These are phyloP conservation scores for Phortica magna DNA, from an alignment of 2,888 invertebrate species.

Conservation along the genomic window DNA sequence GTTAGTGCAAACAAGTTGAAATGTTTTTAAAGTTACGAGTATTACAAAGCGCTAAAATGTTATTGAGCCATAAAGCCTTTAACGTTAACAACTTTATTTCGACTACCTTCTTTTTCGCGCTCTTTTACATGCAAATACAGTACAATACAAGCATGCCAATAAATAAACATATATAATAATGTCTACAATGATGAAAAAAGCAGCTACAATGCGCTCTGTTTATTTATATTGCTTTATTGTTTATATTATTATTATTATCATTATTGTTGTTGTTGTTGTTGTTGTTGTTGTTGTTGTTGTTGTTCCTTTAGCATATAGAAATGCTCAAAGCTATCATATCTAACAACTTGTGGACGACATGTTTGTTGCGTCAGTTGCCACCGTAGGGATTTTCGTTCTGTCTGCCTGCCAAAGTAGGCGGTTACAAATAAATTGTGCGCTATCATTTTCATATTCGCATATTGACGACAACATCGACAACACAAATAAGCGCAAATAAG, in stretches of 20 bases:
- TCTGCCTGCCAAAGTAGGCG: too few species aligned
- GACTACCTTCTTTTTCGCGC: background rate
- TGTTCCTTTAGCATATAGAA: too few species aligned
- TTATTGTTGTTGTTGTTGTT: too few species aligned
- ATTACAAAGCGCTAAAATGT: slow-evolving; percentile 12
- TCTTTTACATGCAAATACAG: background rate
- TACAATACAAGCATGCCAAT: slow-evolving; percentile 2
- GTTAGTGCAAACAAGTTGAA: slow-evolving; percentile 6
- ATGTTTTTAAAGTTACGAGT: slow-evolving; percentile 11
- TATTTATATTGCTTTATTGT: background rate
- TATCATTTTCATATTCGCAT: slow-evolving; percentile 68
- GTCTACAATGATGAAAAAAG: background rate
- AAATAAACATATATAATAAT: slow-evolving; percentile 22
- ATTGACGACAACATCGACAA: slow-evolving; percentile 59
- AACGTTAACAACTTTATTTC: slow-evolving; percentile 15
- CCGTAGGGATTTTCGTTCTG: too few species aligned
- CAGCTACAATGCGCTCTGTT: slow-evolving; percentile 1
- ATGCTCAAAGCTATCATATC: too few species aligned
- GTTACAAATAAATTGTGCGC: slow-evolving; percentile 65
- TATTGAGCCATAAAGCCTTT: slow-evolving; percentile 10
- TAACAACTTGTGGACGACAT: too few species aligned
- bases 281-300: too few species aligned
- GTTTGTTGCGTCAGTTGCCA: too few species aligned
- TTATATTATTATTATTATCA: slow-evolving; percentile 7
- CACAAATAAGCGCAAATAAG: background rate